phyloP scores from a whole-genome alignment of 2,113 vertebrate genomes.

The Pseudorhombus dupliciocellatus region DNA sequence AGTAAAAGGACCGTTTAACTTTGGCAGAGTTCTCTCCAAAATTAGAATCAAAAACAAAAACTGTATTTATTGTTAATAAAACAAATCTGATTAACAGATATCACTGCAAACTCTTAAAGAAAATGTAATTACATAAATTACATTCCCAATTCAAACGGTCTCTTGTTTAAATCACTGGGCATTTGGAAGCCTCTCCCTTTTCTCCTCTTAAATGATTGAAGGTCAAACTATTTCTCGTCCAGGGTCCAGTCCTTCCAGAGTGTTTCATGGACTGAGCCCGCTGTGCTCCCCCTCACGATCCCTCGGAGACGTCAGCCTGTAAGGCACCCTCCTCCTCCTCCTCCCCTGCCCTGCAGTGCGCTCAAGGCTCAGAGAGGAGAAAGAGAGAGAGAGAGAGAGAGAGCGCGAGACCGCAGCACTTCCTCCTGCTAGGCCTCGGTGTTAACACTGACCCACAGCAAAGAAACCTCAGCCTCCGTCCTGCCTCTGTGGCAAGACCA shows the following conservation, averaged over 20 bases:
- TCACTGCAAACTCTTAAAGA: no score
- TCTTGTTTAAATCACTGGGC: no score
- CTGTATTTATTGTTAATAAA: no score
- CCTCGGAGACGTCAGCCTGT: slow-evolving; percentile 23
- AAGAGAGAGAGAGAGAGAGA: neutral
- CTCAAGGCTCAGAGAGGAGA: slow-evolving; percentile 5
- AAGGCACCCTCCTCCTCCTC: slow-evolving; percentile 19
- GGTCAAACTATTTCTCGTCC: neutral
- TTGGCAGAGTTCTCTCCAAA: neutral
- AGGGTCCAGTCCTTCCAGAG: neutral
- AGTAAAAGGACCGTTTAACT: neutral
- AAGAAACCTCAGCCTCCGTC: neutral
- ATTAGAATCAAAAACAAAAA: neutral
- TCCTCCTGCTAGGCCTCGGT: neutral
- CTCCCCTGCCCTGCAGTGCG: slow-evolving; percentile 17
- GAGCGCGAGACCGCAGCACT: neutral
- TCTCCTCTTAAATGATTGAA: neutral
- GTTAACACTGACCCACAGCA: slow-evolving; percentile 1
- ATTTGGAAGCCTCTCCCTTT: no score
- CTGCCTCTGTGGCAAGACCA: neutral
- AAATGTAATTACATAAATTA: no score
- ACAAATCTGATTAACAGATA: no score
- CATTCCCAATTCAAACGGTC: no score
- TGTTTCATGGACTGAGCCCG: neutral
- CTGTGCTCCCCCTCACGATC: neutral